Base-by-base conservation (phyloP, 2,888 invertebrate species). In the Trachelus stipa region DNA sequence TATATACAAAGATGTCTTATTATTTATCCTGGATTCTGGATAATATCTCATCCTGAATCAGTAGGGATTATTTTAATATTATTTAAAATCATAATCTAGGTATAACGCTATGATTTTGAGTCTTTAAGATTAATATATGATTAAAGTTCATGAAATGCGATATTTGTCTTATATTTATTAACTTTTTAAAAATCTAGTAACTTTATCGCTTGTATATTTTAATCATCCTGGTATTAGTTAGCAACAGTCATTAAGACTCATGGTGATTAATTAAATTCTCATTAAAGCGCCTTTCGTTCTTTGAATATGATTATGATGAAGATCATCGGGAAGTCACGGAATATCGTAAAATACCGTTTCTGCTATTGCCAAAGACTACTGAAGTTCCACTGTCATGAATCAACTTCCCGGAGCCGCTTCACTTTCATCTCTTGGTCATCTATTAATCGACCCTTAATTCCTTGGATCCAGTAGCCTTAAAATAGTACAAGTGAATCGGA, bases 11-110 rank as follows among this genome's bases (percentile, higher is more conserved):
- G 69, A 93, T 96, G 1, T 90, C 93, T 0, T 91, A 93, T 23
- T 96, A 94, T 86, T 88, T 94, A 77, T 93, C 94, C 79, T 96
- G 96, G 96, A 95, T 96, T 84, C 87, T 94, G 74, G 91, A 92
- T 68, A 92, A 91, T 90, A 91, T 92, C 23, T 88, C 86, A 73
- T 89, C 92, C 4, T 93, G 76, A 85, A 56, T 23, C 56, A 56
- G 56, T 56, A 23, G 23, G 23, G 2, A 23, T 56, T 23, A 56
- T 56, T 56, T 56, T 56, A 56, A 56, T 23, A 56, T 56, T 56
- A 56, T 23, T 6, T 56, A 23, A 56, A 56, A 56, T 56, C 23
- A 56, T 56, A 56, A 56, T 56, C 40, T 15, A 23, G 23, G 15
- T 15, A 23, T 56, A 23, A 9, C 56, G 0, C 0, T 56, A 56